Evolutionary conservation across 2,113 vertebrate genomes (phyloP).

Genomic region (Papio anubis): DNA sequence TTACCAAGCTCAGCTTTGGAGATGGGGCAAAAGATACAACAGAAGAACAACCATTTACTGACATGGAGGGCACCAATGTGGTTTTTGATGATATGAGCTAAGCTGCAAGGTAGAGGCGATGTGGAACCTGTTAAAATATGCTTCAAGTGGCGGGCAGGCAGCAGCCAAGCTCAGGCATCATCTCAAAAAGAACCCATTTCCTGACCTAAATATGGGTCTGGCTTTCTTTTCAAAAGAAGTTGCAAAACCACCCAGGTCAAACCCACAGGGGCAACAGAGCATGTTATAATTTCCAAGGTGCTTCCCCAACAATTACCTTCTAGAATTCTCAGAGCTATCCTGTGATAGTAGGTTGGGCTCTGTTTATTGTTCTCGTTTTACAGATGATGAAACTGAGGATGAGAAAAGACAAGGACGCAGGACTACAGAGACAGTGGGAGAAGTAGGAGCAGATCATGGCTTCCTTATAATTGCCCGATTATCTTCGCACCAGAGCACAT

Average conservation of each 20-base stretch:
- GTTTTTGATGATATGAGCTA: conserved; percentile 80
- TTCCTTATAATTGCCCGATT: background rate
- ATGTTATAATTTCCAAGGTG: background rate
- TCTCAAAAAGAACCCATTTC: conserved; percentile 28
- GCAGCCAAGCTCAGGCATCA: conserved; percentile 54
- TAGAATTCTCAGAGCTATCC: background rate
- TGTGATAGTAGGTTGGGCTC: background rate
- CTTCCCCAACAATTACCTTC: background rate
- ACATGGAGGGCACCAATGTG: conserved; percentile 79
- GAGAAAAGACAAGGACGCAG: background rate
- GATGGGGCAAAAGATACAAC: conserved; percentile 75
- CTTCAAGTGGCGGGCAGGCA: conserved; percentile 32
- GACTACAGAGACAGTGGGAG: background rate
- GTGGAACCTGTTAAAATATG: conserved; percentile 71
- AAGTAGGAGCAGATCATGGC: background rate
- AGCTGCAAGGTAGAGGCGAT: conserved; percentile 65
- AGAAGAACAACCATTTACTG: conserved; percentile 79
- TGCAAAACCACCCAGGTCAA: background rate
- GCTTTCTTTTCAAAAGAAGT: conserved; percentile 35
- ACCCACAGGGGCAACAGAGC: background rate
- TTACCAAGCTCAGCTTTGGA: conserved; percentile 82
- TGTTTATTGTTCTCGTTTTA: conserved; percentile 6
- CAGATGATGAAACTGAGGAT: background rate
- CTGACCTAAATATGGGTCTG: background rate
- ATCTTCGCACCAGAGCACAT: background rate